phyloP scores from a whole-genome alignment of 2,113 vertebrate species.

The Hippocampus comes region DNA sequence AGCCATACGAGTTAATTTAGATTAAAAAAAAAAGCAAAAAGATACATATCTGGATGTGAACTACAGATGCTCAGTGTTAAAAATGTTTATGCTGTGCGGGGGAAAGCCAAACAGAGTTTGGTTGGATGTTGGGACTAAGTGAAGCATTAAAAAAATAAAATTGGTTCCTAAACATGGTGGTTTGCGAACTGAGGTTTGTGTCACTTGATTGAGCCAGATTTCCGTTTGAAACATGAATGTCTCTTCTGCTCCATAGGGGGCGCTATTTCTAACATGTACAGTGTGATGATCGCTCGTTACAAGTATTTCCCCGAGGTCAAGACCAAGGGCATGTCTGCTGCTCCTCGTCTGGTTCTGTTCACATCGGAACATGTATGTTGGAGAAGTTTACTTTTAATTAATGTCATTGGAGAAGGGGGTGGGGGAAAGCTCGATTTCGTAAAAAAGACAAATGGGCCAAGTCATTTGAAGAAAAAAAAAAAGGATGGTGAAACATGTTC shows the following conservation, averaged over 20 bases:
- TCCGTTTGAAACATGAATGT: neutral
- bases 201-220: neutral
- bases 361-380: slow-evolving; percentile 91
- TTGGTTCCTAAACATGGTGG: neutral
- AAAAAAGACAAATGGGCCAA: too few relatives aligned
- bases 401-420: neutral
- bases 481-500: too few relatives aligned
- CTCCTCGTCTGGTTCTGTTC: slow-evolving; percentile 93
- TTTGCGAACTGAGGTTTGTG: neutral
- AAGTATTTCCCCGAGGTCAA: slow-evolving; percentile 98
- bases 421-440: too few relatives aligned
- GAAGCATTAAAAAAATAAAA: neutral
- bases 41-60: too few relatives aligned
- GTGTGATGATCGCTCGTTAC: slow-evolving; percentile 97
- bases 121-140: neutral
- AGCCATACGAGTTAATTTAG: too few relatives aligned
- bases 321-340: slow-evolving; percentile 95
- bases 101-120: neutral
- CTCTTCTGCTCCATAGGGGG: slow-evolving; percentile 77
- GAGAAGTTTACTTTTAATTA: neutral
- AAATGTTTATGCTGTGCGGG: too few relatives aligned
- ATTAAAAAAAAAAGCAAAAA: too few relatives aligned
- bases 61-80: too few relatives aligned
- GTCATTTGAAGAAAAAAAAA: too few relatives aligned
- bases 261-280: slow-evolving; percentile 99